Conservation (phyloP, 1,140 invertebrate genomes). For the Nylanderia fulva region DNA sequence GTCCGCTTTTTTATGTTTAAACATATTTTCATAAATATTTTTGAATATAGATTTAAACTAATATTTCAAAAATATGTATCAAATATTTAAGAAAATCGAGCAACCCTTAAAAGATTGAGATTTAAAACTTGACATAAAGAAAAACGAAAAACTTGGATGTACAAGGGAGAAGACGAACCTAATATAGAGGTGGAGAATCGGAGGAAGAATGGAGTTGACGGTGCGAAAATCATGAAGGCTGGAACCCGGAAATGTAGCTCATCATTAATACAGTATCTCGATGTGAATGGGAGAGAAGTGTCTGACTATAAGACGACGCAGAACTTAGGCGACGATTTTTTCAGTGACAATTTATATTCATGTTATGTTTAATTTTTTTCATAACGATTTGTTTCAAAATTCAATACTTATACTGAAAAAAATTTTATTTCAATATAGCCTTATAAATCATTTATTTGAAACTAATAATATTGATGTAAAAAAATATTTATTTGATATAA, state of each 20-base stretch:
- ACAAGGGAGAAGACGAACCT: not conserved
- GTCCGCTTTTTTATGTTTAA: no score
- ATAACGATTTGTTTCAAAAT: not conserved
- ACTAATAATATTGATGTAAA: no score
- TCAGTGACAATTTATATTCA: constrained; percentile 4
- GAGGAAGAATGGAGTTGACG: constrained; percentile 79
- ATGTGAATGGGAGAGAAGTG: constrained; percentile 52
- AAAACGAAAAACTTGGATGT: not conserved
- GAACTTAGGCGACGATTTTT: not conserved
- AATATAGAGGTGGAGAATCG: constrained; percentile 36
- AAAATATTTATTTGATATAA: no score
- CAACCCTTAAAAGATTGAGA: not conserved
- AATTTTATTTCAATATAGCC: no score
- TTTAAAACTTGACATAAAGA: constrained; percentile 27
- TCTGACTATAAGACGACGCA: constrained; percentile 20
- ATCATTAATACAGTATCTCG: constrained; percentile 73
- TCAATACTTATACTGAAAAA: no score
- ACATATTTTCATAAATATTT: no score
- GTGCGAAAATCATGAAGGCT: constrained; percentile 79
- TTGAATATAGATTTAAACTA: no score
- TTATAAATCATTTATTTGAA: no score
- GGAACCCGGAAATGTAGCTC: constrained; percentile 80
- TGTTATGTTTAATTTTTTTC: constrained; percentile 8
- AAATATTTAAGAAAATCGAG: no score
- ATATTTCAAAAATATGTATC: no score